A percentile compares a stretch with the other conserved stretches of the same genome.
phyloP scores from a whole-genome alignment of 2,113 vertebrate species.

The Clarias batrachus region DNA sequence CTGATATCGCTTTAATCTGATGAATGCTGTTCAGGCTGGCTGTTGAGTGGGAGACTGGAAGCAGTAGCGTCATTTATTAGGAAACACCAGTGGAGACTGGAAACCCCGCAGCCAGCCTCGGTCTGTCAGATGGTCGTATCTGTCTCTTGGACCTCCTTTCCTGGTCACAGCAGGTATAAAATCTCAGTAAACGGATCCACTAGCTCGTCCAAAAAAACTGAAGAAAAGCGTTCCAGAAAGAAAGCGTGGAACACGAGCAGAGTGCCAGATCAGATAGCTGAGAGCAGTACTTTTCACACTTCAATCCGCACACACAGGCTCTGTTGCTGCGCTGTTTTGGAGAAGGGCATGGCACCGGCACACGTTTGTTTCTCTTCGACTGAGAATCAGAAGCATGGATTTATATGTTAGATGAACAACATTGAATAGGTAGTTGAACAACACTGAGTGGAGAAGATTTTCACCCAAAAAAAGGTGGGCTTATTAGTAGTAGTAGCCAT shows the following conservation, averaged over 20 bases:
- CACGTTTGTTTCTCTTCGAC: background rate
- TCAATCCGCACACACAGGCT: background rate
- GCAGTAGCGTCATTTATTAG: background rate
- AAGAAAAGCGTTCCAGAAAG: background rate
- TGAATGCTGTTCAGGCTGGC: background rate
- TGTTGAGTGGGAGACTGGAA: background rate
- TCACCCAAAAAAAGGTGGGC: background rate
- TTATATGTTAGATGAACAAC: background rate
- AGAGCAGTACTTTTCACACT: background rate
- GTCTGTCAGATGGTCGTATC: background rate
- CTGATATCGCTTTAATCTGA: background rate
- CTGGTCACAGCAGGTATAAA: background rate
- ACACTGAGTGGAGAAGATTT: background rate
- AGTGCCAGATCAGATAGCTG: background rate
- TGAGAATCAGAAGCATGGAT: background rate
- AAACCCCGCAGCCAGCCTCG: background rate
- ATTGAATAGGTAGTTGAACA: background rate
- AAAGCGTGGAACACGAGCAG: background rate
- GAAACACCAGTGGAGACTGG: background rate
- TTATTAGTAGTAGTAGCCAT: background rate
- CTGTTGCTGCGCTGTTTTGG: background rate
- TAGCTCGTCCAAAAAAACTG: background rate
- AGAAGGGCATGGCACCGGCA: background rate
- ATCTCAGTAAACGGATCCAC: background rate
- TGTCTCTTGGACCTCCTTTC: conserved; percentile 8